A percentile compares a stretch with the other conserved stretches of the same genome.
Conservation (phyloP, 2,888 invertebrate species). For the Coecobrya sp. region DNA sequence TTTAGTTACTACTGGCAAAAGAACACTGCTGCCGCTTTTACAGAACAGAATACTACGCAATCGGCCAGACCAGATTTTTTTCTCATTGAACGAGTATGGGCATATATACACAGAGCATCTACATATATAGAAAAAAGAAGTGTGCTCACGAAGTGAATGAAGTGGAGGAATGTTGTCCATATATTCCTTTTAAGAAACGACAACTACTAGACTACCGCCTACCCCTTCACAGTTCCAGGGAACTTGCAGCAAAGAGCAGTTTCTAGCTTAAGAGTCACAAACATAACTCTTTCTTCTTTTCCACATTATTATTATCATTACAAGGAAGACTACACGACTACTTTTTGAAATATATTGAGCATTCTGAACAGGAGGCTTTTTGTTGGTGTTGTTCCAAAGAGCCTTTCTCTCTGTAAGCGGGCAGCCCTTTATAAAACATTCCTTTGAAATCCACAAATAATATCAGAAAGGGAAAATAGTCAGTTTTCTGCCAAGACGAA, state of each 20-base stretch:
- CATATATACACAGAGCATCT: too few species aligned
- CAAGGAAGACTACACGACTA: slow-evolving; percentile 18
- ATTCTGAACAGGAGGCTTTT: slow-evolving; percentile 56
- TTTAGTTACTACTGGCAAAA: slow-evolving; percentile 41
- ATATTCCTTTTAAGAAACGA: slow-evolving; percentile 8
- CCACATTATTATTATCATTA: slow-evolving; percentile 48
- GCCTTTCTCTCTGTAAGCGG: background rate
- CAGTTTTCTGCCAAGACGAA: slow-evolving; percentile 43
- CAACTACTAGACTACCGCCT: background rate
- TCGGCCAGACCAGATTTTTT: slow-evolving; percentile 1
- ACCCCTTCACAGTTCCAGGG: background rate
- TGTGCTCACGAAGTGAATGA: slow-evolving; percentile 25
- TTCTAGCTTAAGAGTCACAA: slow-evolving; percentile 38
- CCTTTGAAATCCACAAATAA: slow-evolving; percentile 68
- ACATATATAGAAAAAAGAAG: background rate
- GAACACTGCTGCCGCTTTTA: slow-evolving; percentile 38
- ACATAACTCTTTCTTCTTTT: slow-evolving; percentile 50
- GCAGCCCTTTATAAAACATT: slow-evolving; percentile 7
- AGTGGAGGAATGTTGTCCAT: slow-evolving; percentile 11
- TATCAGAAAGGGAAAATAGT: slow-evolving; percentile 45
- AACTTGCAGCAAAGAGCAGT: too few species aligned
- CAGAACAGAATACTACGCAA: background rate
- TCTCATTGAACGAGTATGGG: background rate
- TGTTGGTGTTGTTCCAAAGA: slow-evolving; percentile 67
- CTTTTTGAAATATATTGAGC: slow-evolving; percentile 55